These are phyloP conservation scores for Chaetura pelagica DNA, from an alignment of 2,113 vertebrate genomes.

Conservation along the genomic window DNA sequence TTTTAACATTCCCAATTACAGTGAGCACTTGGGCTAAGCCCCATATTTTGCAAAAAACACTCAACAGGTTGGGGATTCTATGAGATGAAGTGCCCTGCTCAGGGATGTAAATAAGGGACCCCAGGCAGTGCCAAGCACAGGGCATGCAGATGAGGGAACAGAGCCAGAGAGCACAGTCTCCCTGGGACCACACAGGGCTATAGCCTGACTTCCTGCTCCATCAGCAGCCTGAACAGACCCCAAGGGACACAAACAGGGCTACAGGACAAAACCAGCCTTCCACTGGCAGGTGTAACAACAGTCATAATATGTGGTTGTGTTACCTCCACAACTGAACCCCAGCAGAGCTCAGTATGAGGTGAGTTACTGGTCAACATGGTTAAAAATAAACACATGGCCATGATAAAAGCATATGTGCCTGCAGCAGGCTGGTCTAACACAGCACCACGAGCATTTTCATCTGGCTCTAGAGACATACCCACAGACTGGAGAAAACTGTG, in stretches of 20 bases:
- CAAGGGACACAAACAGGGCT: not conserved
- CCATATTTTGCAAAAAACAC: not conserved
- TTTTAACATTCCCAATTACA: not conserved
- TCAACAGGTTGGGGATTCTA: not conserved
- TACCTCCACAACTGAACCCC: not conserved
- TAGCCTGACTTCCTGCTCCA: not conserved
- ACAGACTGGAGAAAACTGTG: not conserved
- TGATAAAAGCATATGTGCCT: not conserved
- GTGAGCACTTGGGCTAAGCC: not conserved
- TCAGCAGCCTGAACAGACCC: not conserved
- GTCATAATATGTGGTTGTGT: fast-evolving
- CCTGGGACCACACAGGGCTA: not conserved
- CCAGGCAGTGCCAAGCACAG: not conserved
- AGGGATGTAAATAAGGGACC: not conserved
- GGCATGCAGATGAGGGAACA: not conserved
- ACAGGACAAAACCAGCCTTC: not conserved
- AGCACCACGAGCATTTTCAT: not conserved
- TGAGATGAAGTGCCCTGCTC: not conserved
- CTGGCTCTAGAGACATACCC: not conserved
- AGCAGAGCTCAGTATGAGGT: not conserved
- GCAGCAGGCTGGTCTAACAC: not conserved
- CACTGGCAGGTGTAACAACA: not conserved
- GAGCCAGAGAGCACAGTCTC: not conserved
- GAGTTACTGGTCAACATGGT: not conserved
- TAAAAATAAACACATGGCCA: not conserved